A percentile compares a stretch with the other conserved stretches of the same genome.
Evolutionary conservation across 2,113 vertebrate genomes (phyloP).

Genomic region (Indicator maculatus): DNA sequence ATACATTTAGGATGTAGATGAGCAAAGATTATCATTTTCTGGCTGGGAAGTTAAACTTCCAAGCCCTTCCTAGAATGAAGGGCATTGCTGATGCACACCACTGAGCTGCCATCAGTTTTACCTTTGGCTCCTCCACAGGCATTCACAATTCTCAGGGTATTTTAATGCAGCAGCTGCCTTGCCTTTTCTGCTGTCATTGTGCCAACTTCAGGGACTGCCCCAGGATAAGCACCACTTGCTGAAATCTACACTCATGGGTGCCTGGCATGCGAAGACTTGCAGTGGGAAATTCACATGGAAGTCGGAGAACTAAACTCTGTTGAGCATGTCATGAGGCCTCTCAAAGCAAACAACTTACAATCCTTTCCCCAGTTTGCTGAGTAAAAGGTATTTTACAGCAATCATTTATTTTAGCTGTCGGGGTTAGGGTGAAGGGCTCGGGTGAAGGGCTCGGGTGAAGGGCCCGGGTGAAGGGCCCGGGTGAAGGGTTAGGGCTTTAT

Average conservation of each 20-base stretch:
- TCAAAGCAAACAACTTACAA: accelerated
- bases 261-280: not conserved
- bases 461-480: too few relatives aligned
- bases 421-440: too few relatives aligned
- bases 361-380: not conserved
- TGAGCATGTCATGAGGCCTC: not conserved
- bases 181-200: not conserved
- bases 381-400: not conserved
- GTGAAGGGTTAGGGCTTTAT: too few relatives aligned
- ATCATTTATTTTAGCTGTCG: not conserved
- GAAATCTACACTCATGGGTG: not conserved
- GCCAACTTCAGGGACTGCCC: not conserved
- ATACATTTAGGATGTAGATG: not conserved
- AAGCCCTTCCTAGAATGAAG: not conserved
- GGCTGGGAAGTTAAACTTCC: not conserved
- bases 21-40: not conserved
- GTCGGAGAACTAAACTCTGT: not conserved
- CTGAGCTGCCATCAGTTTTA: not conserved
- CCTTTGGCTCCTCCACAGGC: not conserved
- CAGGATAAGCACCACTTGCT: not conserved
- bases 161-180: not conserved
- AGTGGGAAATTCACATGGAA: not conserved
- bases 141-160: not conserved
- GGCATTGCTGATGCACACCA: accelerated
- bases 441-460: too few relatives aligned